A percentile compares a stretch with the other conserved stretches of the same genome.
Evolutionary conservation across 2,797 vertebrate genomes (phyloP).

Genomic region (Gastrophryne carolinensis): DNA sequence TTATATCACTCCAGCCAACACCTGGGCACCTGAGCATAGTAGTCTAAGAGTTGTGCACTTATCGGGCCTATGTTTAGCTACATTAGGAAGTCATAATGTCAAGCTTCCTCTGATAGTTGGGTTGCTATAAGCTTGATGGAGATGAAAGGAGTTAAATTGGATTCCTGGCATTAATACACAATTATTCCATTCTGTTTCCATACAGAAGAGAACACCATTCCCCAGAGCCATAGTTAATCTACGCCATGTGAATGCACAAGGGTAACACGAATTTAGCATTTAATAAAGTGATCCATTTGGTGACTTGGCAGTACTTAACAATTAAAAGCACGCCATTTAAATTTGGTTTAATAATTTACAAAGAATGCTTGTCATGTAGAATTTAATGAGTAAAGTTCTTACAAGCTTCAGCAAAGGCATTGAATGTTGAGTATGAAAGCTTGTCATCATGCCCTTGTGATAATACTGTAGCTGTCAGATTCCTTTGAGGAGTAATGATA

Average conservation of each 20-base stretch:
- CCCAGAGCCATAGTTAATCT: slow-evolving; percentile 18
- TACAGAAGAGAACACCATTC: slow-evolving; percentile 13
- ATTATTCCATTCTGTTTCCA: background rate
- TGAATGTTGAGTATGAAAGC: slow-evolving; percentile 31
- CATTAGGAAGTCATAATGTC: slow-evolving; percentile 1
- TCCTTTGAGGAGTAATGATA: slow-evolving; percentile 33
- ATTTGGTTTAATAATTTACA: slow-evolving; percentile 36
- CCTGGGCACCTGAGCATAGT: no score
- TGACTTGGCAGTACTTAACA: slow-evolving; percentile 10
- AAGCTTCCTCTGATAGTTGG: background rate
- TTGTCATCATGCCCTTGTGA: slow-evolving; percentile 32
- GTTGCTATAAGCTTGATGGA: background rate
- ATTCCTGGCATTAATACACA: slow-evolving; percentile 15
- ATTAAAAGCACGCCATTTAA: slow-evolving; percentile 42
- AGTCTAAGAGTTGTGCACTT: no score
- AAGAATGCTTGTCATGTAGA: slow-evolving; percentile 38
- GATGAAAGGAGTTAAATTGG: background rate
- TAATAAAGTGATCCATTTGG: slow-evolving; percentile 23
- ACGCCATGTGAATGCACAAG: background rate
- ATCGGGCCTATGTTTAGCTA: no score
- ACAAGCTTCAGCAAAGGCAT: slow-evolving; percentile 44
- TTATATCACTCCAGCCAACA: no score
- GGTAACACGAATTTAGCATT: slow-evolving; percentile 21
- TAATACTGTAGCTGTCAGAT: slow-evolving; percentile 44
- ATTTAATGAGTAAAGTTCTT: slow-evolving; percentile 46